A percentile compares a stretch with the other conserved stretches of the same genome.
These are phyloP conservation scores for Dipodomys spectabilis DNA, from an alignment of 2,113 vertebrate species.

Conservation along the genomic window DNA sequence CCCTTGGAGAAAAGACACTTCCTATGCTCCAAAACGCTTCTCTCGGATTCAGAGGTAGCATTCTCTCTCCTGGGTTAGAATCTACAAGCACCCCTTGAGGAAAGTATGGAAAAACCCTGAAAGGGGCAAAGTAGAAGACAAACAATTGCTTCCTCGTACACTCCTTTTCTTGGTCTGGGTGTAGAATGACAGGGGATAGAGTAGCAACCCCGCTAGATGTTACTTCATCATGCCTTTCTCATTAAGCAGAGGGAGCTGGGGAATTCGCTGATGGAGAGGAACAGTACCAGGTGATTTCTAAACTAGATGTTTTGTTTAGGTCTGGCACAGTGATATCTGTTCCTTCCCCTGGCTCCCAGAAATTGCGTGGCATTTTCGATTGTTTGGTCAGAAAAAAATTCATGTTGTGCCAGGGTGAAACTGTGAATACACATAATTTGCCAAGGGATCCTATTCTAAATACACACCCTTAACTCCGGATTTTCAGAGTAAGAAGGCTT, in stretches of 20 bases:
- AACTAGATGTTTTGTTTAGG: not conserved
- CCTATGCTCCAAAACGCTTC: not conserved
- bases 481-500: not conserved
- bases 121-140: not conserved
- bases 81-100: not conserved
- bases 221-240: not conserved
- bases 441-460: not conserved
- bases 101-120: not conserved
- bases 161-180: not conserved
- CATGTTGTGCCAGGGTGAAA: not conserved
- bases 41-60: not conserved
- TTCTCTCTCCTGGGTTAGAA: not conserved
- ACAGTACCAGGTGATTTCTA: not conserved
- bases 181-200: not conserved
- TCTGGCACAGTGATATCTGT: not conserved
- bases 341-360: not conserved
- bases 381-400: slow-evolving; percentile 5
- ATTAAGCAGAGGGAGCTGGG: not conserved
- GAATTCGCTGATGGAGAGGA: not conserved
- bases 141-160: not conserved
- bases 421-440: not conserved
- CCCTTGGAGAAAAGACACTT: not conserved
- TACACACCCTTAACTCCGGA: not conserved
- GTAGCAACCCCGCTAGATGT: not conserved
- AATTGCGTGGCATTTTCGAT: not conserved